Evolutionary conservation across 1,140 invertebrate genomes (phyloP).

Genomic region (Nymphalis io): DNA sequence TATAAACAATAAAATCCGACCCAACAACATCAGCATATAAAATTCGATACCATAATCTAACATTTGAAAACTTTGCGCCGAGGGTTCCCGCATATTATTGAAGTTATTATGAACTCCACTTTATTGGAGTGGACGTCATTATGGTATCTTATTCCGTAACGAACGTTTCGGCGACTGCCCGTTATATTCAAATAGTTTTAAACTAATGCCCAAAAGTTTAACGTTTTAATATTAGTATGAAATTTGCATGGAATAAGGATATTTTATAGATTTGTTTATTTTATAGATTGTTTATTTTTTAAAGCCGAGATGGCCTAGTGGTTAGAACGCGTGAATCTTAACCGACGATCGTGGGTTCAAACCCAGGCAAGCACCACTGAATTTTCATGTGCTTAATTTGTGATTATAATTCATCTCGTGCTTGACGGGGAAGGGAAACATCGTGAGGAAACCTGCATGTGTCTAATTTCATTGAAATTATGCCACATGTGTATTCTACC

Average conservation of each 20-base stretch:
- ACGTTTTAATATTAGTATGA: constrained; percentile 1
- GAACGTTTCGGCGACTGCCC: constrained; percentile 4
- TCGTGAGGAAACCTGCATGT: no score
- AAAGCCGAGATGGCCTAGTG: no score
- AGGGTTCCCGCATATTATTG: constrained; percentile 33
- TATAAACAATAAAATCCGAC: background rate
- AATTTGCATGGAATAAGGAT: constrained; percentile 16
- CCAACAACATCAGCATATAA: constrained; percentile 1
- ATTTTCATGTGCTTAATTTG: no score
- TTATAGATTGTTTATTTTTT: no score
- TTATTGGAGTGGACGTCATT: constrained; percentile 23
- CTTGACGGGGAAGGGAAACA: no score
- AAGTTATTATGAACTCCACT: constrained; percentile 29
- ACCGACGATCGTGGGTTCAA: no score
- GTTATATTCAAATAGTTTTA: constrained; percentile 22
- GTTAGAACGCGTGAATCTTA: no score
- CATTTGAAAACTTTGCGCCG: constrained; percentile 29
- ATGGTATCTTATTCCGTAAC: constrained; percentile 24
- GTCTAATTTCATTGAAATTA: no score
- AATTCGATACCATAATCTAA: constrained; percentile 20
- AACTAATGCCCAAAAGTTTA: constrained; percentile 10
- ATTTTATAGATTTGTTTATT: background rate
- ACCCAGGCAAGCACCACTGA: no score
- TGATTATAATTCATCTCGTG: no score
- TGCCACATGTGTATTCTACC: no score